These are phyloP conservation scores for Pollachius pollachius DNA, from an alignment of 2,113 vertebrate species.

Conservation along the genomic window DNA sequence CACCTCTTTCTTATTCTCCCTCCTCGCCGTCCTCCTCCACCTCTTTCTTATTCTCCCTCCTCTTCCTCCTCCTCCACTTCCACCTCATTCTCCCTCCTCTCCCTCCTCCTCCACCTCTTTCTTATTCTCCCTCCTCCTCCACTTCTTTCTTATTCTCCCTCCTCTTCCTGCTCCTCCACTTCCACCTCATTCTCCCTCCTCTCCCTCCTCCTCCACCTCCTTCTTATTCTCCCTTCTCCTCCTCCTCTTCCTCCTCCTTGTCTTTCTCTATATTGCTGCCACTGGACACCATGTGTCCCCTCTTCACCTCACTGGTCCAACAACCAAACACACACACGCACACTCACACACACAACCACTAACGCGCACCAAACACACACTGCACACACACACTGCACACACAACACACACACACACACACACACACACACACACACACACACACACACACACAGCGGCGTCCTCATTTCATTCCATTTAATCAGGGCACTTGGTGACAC, in stretches of 20 bases:
- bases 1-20: constrained; percentile 11
- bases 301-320: constrained; percentile 74
- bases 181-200: constrained; percentile 8
- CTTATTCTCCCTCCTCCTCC: constrained; percentile 10
- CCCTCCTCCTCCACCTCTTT: constrained; percentile 14
- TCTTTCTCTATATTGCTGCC: constrained; percentile 38
- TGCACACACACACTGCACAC: not conserved
- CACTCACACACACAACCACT: constrained; percentile 6
- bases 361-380: too few species aligned
- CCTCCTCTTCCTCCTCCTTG: constrained; percentile 8
- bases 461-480: constrained; percentile 65
- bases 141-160: constrained; percentile 6
- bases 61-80: constrained; percentile 15
- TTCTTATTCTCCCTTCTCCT: constrained; percentile 18
- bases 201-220: constrained; percentile 17
- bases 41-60: constrained; percentile 8
- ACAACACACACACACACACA: constrained; percentile 2
- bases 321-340: not conserved
- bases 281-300: constrained; percentile 67
- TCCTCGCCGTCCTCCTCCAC: constrained; percentile 8
- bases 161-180: constrained; percentile 9
- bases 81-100: constrained; percentile 16
- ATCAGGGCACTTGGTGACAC: constrained; percentile 67
- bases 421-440: constrained; percentile 7
- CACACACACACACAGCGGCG: constrained; percentile 59